These are phyloP conservation scores for Drosophila baimaii DNA, from an alignment of 1,140 invertebrate genomes.

Conservation along the genomic window DNA sequence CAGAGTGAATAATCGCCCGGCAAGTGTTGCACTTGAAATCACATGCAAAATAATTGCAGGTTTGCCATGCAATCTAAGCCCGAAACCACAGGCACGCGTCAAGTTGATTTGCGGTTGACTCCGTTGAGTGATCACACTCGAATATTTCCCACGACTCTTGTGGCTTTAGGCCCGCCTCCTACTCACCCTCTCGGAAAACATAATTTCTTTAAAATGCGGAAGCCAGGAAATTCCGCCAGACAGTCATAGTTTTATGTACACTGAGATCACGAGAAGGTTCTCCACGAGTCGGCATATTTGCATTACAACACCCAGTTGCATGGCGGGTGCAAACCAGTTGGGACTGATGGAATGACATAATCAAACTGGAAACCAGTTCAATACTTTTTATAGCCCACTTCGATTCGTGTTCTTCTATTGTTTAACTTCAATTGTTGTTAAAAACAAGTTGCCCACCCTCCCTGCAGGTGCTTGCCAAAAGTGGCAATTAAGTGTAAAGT, in stretches of 20 bases:
- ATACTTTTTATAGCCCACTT: constrained; percentile 22
- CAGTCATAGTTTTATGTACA: constrained; percentile 17
- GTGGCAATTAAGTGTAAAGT: constrained; percentile 18
- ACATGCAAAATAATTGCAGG: constrained; percentile 1
- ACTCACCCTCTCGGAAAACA: constrained; percentile 13
- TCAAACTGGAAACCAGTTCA: constrained; percentile 29
- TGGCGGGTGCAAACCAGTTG: neutral
- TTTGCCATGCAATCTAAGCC: neutral
- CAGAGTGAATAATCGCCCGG: neutral
- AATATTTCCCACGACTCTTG: constrained; percentile 43
- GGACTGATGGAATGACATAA: constrained; percentile 20
- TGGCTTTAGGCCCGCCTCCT: constrained; percentile 13
- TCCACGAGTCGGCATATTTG: constrained; percentile 23
- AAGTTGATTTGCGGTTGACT: constrained; percentile 10
- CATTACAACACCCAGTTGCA: constrained; percentile 25
- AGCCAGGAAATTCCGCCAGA: constrained; percentile 8
- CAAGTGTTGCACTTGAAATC: neutral
- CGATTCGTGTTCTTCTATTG: neutral
- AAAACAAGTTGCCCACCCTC: neutral
- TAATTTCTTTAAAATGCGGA: constrained; percentile 10
- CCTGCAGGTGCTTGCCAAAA: neutral
- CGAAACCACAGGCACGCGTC: constrained; percentile 44
- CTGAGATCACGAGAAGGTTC: constrained; percentile 24
- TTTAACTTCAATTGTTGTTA: neutral
- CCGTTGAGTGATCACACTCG: constrained; percentile 19